phyloP scores from a whole-genome alignment of 2,113 vertebrate species.

The Lutjanus erythropterus region DNA sequence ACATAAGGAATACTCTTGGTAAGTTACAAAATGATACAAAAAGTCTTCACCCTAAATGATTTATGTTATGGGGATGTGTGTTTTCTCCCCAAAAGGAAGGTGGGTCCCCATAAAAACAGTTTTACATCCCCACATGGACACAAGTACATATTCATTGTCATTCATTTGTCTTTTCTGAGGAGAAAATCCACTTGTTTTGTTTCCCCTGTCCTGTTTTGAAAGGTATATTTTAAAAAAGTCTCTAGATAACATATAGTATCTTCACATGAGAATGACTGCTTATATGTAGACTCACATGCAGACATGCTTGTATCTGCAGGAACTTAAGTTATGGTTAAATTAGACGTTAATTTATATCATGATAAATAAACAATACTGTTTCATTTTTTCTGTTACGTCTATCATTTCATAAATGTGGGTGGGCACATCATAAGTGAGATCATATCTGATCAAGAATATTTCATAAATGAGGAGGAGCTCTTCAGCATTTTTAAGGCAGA shows the following conservation, averaged over 20 bases:
- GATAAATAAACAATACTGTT: not conserved
- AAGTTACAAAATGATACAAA: no score
- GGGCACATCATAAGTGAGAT: no score
- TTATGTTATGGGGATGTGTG: no score
- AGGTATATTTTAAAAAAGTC: not conserved
- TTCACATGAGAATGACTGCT: not conserved
- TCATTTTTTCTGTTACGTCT: not conserved
- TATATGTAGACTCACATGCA: not conserved
- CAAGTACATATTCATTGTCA: not conserved
- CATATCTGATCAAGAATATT: not conserved
- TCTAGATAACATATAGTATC: not conserved
- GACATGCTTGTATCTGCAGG: not conserved
- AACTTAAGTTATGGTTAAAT: not conserved
- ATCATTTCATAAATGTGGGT: not conserved
- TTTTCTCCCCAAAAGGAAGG: no score
- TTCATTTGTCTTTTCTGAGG: conserved; percentile 8
- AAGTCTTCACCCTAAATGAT: no score
- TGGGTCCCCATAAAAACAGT: no score
- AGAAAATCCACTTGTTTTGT: conserved; percentile 23
- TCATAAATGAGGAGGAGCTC: not conserved
- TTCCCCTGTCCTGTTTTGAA: conserved; percentile 24
- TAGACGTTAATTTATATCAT: not conserved
- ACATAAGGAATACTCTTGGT: no score
- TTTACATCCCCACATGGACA: no score
- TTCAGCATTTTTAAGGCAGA: not conserved